A percentile compares a stretch with the other conserved stretches of the same genome.
Conservation (phyloP, 2,113 vertebrate genomes). For the Psammodynastes pulverulentus region DNA sequence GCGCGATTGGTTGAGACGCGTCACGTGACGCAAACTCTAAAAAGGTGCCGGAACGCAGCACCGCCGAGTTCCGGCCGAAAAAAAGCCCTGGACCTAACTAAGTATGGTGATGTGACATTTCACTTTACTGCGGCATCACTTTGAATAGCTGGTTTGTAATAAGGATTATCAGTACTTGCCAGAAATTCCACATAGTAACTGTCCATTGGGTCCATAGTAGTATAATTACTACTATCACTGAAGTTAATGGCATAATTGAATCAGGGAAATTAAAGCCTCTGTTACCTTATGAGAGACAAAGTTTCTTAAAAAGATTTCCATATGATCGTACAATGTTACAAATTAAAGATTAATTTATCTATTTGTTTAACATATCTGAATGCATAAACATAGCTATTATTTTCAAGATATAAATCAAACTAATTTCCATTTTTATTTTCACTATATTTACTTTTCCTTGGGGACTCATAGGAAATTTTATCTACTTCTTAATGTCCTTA, state of each 20-base stretch:
- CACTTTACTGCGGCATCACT: not conserved
- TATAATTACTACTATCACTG: not conserved
- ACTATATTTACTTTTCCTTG: not conserved
- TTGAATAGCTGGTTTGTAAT: not conserved
- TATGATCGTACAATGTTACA: not conserved
- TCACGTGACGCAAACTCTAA: too few relatives aligned
- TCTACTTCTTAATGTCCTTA: not conserved
- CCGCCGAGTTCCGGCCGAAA: too few relatives aligned
- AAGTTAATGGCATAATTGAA: not conserved
- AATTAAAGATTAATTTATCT: not conserved
- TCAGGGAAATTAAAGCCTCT: not conserved
- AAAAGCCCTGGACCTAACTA: too few relatives aligned
- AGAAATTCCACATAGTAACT: not conserved
- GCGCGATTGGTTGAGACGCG: too few relatives aligned
- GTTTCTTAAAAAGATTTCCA: not conserved
- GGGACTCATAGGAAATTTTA: not conserved
- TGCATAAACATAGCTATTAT: not conserved
- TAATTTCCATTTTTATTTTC: not conserved
- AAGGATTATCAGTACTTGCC: not conserved
- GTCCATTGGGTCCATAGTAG: not conserved
- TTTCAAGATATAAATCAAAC: not conserved
- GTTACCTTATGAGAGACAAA: not conserved
- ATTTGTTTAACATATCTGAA: not conserved
- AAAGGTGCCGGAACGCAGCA: too few relatives aligned
- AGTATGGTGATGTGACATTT: not conserved